Conservation (phyloP, 2,888 invertebrate species). For the Patella depressa region DNA sequence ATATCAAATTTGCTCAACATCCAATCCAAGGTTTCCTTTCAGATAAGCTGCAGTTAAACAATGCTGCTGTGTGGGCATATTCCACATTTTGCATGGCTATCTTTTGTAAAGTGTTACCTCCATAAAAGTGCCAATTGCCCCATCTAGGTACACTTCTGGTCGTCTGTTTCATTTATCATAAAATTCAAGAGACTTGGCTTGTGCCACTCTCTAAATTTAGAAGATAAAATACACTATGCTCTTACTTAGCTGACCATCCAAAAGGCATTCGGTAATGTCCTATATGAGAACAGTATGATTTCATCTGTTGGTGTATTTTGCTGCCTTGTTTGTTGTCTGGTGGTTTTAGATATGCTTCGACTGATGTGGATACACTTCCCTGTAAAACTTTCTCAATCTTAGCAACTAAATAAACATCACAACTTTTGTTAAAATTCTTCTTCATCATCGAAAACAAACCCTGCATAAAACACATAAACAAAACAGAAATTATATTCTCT, state of each 20-base stretch:
- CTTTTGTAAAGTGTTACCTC: no score
- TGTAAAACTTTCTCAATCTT: constrained; percentile 94
- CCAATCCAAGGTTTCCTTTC: no score
- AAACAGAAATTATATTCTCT: not conserved
- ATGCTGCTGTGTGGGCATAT: no score
- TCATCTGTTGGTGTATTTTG: constrained; percentile 78
- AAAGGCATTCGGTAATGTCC: constrained; percentile 95
- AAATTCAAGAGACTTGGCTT: no score
- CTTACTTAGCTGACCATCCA: constrained; percentile 87
- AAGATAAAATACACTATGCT: not conserved
- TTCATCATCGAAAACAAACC: constrained; percentile 87
- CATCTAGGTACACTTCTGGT: no score
- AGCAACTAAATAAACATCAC: constrained; percentile 92
- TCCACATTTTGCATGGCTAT: no score
- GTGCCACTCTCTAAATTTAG: no score
- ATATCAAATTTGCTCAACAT: no score
- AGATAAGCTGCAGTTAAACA: no score
- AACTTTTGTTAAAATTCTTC: constrained; percentile 70
- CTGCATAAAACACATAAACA: constrained; percentile 72
- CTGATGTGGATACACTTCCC: constrained; percentile 82
- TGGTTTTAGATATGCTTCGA: constrained; percentile 85
- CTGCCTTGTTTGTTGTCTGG: constrained; percentile 60
- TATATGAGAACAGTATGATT: constrained; percentile 83
- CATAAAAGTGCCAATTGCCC: no score
- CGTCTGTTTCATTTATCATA: no score